Percentiles rank a stretch among this genome's conserved stretches.
These are phyloP conservation scores for Cerastoderma edule DNA, from an alignment of 2,888 invertebrate species.

Conservation along the genomic window DNA sequence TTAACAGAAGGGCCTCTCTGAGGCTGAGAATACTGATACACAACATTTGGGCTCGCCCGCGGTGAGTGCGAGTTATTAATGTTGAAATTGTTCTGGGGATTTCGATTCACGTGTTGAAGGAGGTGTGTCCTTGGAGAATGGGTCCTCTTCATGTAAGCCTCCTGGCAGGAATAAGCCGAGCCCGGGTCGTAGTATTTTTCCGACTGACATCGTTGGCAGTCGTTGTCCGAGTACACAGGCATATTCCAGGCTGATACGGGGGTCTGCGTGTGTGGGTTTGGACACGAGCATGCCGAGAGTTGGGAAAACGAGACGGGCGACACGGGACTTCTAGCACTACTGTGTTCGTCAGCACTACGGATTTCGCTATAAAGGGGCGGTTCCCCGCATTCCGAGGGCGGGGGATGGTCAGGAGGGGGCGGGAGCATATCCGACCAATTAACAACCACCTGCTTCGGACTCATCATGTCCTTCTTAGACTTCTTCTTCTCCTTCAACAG, in stretches of 20 bases:
- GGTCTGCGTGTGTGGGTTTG: conserved; percentile 74
- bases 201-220: conserved; percentile 68
- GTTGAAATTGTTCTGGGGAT: conserved; percentile 37
- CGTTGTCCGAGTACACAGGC: conserved; percentile 77
- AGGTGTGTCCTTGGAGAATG: conserved; percentile 59
- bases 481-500: conserved; percentile 72
- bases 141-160: conserved; percentile 66
- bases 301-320: conserved; percentile 77
- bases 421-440: conserved; percentile 83
- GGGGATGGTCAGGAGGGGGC: conserved; percentile 84
- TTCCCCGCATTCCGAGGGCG: conserved; percentile 80
- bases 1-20: conserved; percentile 35
- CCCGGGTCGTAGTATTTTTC: conserved; percentile 68
- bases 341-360: conserved; percentile 46
- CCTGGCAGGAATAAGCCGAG: conserved; percentile 72
- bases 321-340: conserved; percentile 67
- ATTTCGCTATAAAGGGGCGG: conserved; percentile 61
- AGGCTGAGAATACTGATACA: conserved; percentile 58
- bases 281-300: conserved; percentile 78
- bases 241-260: conserved; percentile 67
- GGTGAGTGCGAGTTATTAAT: conserved; percentile 41
- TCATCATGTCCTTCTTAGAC: conserved; percentile 52
- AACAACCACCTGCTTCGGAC: conserved; percentile 76
- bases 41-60: conserved; percentile 55
- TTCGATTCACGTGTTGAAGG: conserved; percentile 48